Conservation (phyloP, 2,797 vertebrate genomes). For the Schizopygopsis pylzovi region DNA sequence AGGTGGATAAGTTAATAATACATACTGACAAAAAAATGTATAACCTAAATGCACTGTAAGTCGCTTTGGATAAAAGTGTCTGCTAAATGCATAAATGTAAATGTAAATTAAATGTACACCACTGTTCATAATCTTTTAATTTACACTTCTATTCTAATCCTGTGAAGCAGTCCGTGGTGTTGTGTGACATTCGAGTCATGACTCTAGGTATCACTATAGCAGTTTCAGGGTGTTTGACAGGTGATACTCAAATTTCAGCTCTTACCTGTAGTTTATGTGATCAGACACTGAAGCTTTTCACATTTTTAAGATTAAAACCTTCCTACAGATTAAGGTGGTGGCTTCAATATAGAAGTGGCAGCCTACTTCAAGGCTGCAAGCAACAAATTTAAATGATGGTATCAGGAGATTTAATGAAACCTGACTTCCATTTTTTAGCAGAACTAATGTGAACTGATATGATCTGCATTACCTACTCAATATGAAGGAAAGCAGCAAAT, state of each 20-base stretch:
- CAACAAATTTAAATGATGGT: background rate
- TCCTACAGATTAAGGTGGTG: slow-evolving; percentile 4
- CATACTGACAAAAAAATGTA: too few species aligned
- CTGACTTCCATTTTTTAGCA: background rate
- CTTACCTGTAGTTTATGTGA: slow-evolving; percentile 13
- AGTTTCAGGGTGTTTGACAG: background rate
- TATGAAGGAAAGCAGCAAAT: background rate
- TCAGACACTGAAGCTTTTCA: slow-evolving; percentile 19
- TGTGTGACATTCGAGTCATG: background rate
- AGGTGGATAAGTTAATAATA: too few species aligned
- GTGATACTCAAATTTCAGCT: slow-evolving; percentile 18
- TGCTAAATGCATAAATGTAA: too few species aligned
- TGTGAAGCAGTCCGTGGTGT: background rate
- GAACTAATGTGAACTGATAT: background rate
- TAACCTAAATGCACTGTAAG: too few species aligned
- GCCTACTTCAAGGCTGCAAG: background rate
- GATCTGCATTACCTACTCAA: slow-evolving; percentile 4
- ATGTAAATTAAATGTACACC: background rate
- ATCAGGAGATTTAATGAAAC: background rate
- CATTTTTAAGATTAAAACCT: slow-evolving; percentile 6
- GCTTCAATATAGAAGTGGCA: background rate
- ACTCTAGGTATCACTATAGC: background rate
- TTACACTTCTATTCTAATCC: background rate
- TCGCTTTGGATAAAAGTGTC: too few species aligned
- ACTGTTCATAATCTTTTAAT: background rate